These are phyloP conservation scores for Corythornis cristatus DNA, from an alignment of 2,113 vertebrate species.

Conservation along the genomic window DNA sequence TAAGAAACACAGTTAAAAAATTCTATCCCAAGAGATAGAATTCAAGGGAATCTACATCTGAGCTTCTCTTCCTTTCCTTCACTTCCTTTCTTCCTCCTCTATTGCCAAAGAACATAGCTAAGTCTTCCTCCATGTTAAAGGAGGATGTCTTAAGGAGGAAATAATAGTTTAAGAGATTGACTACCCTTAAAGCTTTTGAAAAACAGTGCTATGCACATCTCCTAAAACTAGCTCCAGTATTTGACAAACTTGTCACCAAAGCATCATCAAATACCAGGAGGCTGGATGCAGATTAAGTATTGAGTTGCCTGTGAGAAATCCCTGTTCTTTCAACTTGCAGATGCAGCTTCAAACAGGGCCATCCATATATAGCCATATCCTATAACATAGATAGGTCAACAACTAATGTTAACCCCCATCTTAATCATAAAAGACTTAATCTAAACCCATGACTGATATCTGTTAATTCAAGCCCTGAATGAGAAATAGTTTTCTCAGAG, in stretches of 20 bases:
- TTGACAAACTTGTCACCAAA: background rate
- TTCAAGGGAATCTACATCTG: background rate
- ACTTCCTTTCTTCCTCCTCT: background rate
- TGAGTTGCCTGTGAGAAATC: background rate
- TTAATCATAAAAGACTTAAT: background rate
- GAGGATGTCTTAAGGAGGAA: background rate
- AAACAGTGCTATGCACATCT: background rate
- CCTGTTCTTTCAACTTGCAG: background rate
- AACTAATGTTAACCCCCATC: background rate
- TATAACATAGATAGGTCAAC: background rate
- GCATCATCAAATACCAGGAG: background rate
- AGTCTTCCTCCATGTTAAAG: background rate
- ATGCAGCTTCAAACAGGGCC: background rate
- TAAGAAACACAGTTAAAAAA: background rate
- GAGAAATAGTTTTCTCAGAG: background rate
- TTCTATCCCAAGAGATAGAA: background rate
- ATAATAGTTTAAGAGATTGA: background rate
- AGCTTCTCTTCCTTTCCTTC: background rate
- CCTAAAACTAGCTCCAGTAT: background rate
- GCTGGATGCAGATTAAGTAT: background rate
- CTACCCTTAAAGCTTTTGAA: background rate
- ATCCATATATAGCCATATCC: background rate
- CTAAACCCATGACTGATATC: background rate
- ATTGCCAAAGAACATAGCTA: background rate
- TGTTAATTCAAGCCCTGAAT: background rate